Base-by-base conservation (phyloP, 2,113 vertebrate species). In the Triplophysa dalaica region DNA sequence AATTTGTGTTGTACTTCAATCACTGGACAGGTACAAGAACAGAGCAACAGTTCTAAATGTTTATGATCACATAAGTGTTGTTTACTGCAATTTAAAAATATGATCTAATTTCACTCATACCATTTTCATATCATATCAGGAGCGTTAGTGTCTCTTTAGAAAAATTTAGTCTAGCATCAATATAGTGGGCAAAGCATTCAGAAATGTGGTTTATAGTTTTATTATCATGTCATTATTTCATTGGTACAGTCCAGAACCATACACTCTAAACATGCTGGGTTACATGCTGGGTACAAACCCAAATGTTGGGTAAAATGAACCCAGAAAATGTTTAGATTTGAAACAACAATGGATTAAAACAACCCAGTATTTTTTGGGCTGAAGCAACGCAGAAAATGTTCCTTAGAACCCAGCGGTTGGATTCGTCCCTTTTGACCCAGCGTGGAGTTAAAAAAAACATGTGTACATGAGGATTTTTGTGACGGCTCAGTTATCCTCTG, bases 1-100 rank as follows among this genome's bases (percentile, higher is more conserved):
- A 63, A 77, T 86, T 88, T 87, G 84, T 76, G 81, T 41, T 78
- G 19, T 21, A 33, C 24, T 21, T 58, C 19, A 58, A 58, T 7
- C n/a, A 21, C 2, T 56, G 17, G 24, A 13, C n/a, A 50, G n/a
- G 50, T 3, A 3, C 19, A 72, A 3, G 29, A 38, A 33, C 2
- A 70, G 48, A 33, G 22, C 65, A 45, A 2, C 54, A n/a, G 0
- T 21, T 9, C 9, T 21, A 6, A 58, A 58, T 16, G 16, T 16
- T 9, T n/a, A 19, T 8, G 2, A 16, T n/a, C n/a, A 58, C 16
- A 8, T 52, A 52, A 52, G 50, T 52, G 4, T 52, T 52, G 17
- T 52, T 52, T 52, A 52, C 13, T 38, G 33, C 33, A 38, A 29
- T 10, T 50, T 54, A 54, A 19, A 56, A 56, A 56, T 54, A n/a